Evolutionary conservation across 2,113 vertebrate species (phyloP).

Genomic region (Anolis carolinensis): DNA sequence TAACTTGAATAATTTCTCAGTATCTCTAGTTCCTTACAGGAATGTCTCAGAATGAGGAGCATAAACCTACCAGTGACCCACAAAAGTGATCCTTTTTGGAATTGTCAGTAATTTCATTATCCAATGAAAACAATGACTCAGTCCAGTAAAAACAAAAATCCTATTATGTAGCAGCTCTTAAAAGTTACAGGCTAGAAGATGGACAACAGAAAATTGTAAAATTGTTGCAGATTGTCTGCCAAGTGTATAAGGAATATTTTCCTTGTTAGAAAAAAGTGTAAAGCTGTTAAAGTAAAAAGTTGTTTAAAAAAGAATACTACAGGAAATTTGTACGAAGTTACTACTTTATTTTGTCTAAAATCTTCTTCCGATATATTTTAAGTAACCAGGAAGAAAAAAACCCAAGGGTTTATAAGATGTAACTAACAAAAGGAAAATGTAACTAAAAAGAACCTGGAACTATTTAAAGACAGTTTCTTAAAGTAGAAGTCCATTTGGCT

Average conservation of each 20-base stretch:
- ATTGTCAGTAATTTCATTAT: constrained; percentile 57
- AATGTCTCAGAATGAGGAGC: constrained; percentile 48
- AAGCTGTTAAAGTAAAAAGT: neutral
- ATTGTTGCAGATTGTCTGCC: constrained; percentile 23
- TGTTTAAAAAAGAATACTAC: neutral
- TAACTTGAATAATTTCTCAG: constrained; percentile 48
- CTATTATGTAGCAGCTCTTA: constrained; percentile 39
- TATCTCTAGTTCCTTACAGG: constrained; percentile 44
- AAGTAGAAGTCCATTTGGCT: neutral
- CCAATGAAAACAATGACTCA: constrained; percentile 53
- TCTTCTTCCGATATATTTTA: neutral
- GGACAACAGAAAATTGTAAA: constrained; percentile 28
- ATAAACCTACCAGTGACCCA: constrained; percentile 47
- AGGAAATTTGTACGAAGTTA: neutral
- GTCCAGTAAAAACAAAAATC: constrained; percentile 37
- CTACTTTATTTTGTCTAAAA: neutral
- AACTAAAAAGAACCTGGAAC: neutral
- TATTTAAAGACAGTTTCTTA: neutral
- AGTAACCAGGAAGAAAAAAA: neutral
- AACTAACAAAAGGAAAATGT: neutral
- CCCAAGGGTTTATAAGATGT: neutral
- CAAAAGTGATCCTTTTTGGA: constrained; percentile 52
- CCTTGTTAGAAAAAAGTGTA: constrained; percentile 7
- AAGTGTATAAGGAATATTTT: constrained; percentile 20
- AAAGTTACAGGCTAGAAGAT: constrained; percentile 9